Conservation (phyloP, 2,113 vertebrate species). For the Pteropus alecto region DNA sequence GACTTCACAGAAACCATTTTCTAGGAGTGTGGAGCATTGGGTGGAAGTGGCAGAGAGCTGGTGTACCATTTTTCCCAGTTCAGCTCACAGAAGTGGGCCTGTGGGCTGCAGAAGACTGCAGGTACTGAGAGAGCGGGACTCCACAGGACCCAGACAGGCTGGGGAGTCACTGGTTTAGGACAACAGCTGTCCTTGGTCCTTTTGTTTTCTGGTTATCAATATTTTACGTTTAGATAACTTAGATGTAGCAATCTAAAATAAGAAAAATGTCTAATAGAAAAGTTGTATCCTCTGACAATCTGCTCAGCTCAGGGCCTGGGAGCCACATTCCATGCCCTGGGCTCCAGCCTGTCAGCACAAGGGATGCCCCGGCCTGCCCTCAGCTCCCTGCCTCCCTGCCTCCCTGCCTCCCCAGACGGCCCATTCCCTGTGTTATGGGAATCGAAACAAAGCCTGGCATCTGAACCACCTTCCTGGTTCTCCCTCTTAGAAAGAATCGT, state of each 20-base stretch:
- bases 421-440: too few relatives aligned
- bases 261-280: background rate
- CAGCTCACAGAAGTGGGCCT: fast-evolving
- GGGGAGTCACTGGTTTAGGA: background rate
- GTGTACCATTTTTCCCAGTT: background rate
- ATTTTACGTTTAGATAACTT: background rate
- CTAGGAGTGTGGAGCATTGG: background rate
- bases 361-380: background rate
- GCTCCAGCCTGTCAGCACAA: background rate
- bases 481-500: background rate
- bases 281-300: background rate
- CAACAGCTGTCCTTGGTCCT: background rate
- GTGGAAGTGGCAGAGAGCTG: background rate
- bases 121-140: too few relatives aligned
- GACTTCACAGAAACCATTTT: background rate
- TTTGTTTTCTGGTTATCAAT: background rate
- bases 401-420: too few relatives aligned
- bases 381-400: background rate
- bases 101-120: background rate
- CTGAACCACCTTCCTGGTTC: background rate
- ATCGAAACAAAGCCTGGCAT: too few relatives aligned
- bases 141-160: too few relatives aligned
- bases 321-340: background rate
- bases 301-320: background rate
- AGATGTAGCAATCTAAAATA: background rate